phyloP scores from a whole-genome alignment of 2,888 invertebrate genomes.

The Achlya flavicornis region DNA sequence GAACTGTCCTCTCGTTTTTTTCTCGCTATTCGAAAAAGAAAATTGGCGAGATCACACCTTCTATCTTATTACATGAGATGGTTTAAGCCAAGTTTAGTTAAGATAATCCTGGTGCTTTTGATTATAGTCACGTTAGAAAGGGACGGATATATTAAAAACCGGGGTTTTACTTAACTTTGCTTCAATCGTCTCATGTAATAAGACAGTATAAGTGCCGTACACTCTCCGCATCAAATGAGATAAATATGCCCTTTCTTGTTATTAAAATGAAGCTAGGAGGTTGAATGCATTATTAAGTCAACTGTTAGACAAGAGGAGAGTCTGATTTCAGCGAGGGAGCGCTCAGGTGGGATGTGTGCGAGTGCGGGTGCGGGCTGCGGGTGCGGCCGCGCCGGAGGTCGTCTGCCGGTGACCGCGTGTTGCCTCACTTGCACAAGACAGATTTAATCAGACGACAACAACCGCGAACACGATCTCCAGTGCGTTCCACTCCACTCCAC shows the following conservation, averaged over 20 bases:
- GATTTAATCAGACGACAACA: slow-evolving; percentile 64
- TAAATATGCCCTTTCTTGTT: too few species aligned
- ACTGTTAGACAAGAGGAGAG: slow-evolving; percentile 12
- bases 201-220: not conserved
- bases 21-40: too few species aligned
- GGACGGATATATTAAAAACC: too few species aligned
- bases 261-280: slow-evolving; percentile 10
- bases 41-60: not conserved
- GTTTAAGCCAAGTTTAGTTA: too few species aligned
- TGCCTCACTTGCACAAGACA: slow-evolving; percentile 58
- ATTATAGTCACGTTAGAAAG: too few species aligned
- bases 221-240: too few species aligned
- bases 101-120: too few species aligned
- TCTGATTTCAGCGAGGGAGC: slow-evolving; percentile 14
- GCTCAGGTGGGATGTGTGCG: slow-evolving; percentile 19
- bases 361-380: slow-evolving; percentile 15
- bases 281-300: slow-evolving; percentile 14
- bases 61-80: too few species aligned
- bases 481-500: slow-evolving; percentile 53
- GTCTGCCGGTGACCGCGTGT: slow-evolving; percentile 44
- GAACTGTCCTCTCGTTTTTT: slow-evolving; percentile 38
- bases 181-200: too few species aligned
- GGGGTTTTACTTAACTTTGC: too few species aligned
- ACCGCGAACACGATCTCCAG: slow-evolving; percentile 62
- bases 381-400: slow-evolving; percentile 27